Evolutionary conservation across 64 coral and sea anemone genomes (phyloP), one percentile per base, ranked within the genome.

Genomic region (Platygyra sinensis): DNA sequence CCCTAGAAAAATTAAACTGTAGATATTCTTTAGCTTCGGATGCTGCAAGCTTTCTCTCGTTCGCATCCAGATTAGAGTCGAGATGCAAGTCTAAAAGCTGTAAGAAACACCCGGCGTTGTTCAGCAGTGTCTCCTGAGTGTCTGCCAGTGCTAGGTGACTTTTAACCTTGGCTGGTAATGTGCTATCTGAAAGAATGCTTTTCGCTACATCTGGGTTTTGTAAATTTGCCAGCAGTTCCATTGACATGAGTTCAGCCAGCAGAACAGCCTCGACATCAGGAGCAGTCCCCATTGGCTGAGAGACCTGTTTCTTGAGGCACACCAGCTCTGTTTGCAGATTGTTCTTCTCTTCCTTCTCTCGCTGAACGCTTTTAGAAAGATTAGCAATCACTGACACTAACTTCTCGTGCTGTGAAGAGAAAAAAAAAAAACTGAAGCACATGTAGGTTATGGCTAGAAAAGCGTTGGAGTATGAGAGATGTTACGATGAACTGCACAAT

Each of bases 301-400:
- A 90, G 20, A 94, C 92, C 52, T 96, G 87, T 80, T 78, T 77
- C 81, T 96, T 96, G 32, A 96, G 88, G 61, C 91, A 96, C 5
- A 91, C 82, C 72, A 96, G 30, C 31, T 96, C 92, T 8, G 95
- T 94, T 46, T 96, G 95, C 27, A 96, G 86, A 29, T 85, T 90
- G 33, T 93, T 90, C 62, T 90, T 94, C 33, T 93, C 91, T 77
- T 96, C 95, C 77, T 96, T 96, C 42, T 96, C 95, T 13, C 95
- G 82, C 61, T 96, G 95, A n/a, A 96, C 95, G 72, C 91, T 96
- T 72, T 96, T 96, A 20, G 95, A 96, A 28, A 96, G 89, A 62
- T 96, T 96, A 61, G 91, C 86, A 79, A 96, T 96, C 49, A 96
- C 95, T 16, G 95, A 88, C 18, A 96, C 95, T 75, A 96, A 32